Base-by-base conservation (phyloP, 2,888 invertebrate species). In the Silvanus unidentatus region DNA sequence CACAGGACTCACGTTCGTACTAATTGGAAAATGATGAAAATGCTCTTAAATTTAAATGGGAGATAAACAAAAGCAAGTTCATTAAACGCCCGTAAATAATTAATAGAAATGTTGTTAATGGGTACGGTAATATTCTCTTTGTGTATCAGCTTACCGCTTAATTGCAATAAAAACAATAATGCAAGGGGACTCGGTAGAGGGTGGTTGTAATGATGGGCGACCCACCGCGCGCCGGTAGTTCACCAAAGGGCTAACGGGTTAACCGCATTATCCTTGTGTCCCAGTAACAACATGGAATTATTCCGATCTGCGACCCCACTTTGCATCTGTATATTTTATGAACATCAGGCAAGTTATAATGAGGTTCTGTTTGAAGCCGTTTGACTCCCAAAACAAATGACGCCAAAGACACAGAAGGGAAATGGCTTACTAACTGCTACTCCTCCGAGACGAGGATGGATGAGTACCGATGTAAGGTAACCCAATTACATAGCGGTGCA, bases 331-430 rank as follows among this genome's bases (percentile, higher is more conserved):
- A 73, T 73, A 72, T 71, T 73, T 72, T 68, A 73, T 71, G 71
- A 69, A 69, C 69, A 69, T 69, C 70, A 69, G 68, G 66, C 67
- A 71, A 72, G 60, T 70, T 70, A 70, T 73, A 73, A 72, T 71
- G 70, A 70, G 68, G 70, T 68, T 68, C 70, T 71, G 70, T 71
- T 72, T 71, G 71, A 69, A 66, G 69, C 66, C 57, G 64, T 65
- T 66, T 62, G 66, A 58, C 57, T 61, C 55, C 53, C 53, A 58
- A 58, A 51, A 58, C 58, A 58, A 55, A 59, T 50, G 52, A 38
- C 50, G 45, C 43, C 39, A 42, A 49, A 53, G 49, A 54, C 54
- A 60, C 55, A 59, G 58, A 59, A 55, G 59, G 59, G 60, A 60
- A 63, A 66, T 61, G 61, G 64, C 62, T 65, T 60, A 52, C 62